Evolutionary conservation across 2,797 vertebrate genomes (phyloP).

Genomic region (Eospalax fontanierii): DNA sequence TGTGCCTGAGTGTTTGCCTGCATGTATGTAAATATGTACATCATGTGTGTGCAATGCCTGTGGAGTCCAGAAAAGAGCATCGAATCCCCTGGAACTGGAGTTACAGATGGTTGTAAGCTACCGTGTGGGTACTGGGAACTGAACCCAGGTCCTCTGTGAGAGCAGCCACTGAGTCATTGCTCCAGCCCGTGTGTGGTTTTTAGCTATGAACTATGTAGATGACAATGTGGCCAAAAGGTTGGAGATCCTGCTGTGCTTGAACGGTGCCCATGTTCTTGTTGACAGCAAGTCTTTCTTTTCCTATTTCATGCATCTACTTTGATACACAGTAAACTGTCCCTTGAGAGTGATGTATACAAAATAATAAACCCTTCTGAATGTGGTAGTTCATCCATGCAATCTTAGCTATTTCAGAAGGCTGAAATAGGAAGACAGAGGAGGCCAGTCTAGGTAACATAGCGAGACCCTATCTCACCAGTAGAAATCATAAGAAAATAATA

Average conservation of each 20-base stretch:
- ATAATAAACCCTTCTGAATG: not conserved
- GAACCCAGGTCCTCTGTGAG: too few species aligned
- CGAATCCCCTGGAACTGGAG: too few species aligned
- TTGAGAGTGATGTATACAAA: not conserved
- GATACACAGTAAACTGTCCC: not conserved
- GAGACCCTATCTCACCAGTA: not conserved
- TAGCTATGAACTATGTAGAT: not conserved
- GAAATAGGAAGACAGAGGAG: not conserved
- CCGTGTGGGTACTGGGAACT: too few species aligned
- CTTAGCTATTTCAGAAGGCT: not conserved
- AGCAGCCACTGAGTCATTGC: too few species aligned
- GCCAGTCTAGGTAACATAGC: not conserved
- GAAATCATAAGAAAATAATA: not conserved
- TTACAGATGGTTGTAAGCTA: too few species aligned
- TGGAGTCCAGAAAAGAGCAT: too few species aligned
- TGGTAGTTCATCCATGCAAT: not conserved
- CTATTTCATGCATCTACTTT: conserved; percentile 9
- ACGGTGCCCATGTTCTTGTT: not conserved
- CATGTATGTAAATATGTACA: too few species aligned
- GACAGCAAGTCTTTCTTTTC: not conserved
- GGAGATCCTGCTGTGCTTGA: not conserved
- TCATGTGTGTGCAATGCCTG: too few species aligned
- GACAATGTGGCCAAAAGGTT: not conserved
- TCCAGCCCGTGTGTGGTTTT: too few species aligned
- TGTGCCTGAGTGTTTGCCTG: too few species aligned